Evolutionary conservation across 2,113 vertebrate species (phyloP), one percentile per base, ranked within the genome.

Genomic region (Actenoides hombroni): DNA sequence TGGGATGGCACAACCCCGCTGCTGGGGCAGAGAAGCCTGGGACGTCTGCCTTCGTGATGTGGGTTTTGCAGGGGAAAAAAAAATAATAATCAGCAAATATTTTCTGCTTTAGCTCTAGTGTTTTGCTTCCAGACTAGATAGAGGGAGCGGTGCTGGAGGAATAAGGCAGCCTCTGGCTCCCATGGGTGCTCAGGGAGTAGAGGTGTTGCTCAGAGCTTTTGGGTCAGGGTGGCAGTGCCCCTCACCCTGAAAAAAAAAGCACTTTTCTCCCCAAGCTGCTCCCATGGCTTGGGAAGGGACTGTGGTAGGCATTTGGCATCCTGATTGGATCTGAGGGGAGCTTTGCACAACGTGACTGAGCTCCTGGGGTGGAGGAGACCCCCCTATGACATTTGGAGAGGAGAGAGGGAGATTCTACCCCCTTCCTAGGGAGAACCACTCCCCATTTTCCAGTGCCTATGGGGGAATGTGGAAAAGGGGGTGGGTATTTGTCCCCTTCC

Each of bases 91-190:
- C 46, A 48, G 46, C 28, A 59, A 35, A 6, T 48, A 29, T 61
- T 85, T 80, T 68, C 49, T 64, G 17, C 24, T 28, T 69, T 44
- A 6, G 18, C 12, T 53, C 23, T 11, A 3, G 20, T 26, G 56
- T 40, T 76, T 65, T 51, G 19, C 26, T 65, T 16, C 8, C n/a
- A 61, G 59, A 11, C 31, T 35, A 76, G 51, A 7, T 49, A 24
- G 0, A 4, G 29, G 44, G 48, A 63, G 40, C 46, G 15, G 23
- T 0, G 1, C 40, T 53, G 25, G 39, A 1, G 17, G 68, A 44
- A n/a, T 28, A 23, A 68, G 25, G 49, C 33, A 68, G 25, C 11
- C 6, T 39, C n/a, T 84, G 37, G 25, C 19, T 59, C 15, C 28
- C 2, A 0, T 24, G 60, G 26, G 31, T 56, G 53, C 26, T 54